phyloP scores from a whole-genome alignment of 2,888 invertebrate species.

The Physocephala rufipes region DNA sequence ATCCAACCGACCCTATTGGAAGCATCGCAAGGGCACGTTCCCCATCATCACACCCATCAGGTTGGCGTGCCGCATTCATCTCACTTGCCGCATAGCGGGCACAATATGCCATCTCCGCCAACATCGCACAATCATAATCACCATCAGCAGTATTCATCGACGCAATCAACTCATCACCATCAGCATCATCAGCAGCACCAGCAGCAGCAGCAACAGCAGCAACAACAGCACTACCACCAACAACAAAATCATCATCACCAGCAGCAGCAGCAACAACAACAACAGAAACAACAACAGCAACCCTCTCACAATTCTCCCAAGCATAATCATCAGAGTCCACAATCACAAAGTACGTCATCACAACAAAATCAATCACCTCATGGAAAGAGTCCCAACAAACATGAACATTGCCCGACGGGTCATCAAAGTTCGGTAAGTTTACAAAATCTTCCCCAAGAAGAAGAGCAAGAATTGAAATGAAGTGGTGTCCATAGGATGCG shows the following conservation, averaged over 20 bases:
- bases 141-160: no score
- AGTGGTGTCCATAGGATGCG: no score
- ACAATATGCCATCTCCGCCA: conserved; percentile 66
- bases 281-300: conserved; percentile 42
- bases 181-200: conserved; percentile 43
- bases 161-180: no score
- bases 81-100: conserved; percentile 66
- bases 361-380: conserved; percentile 27
- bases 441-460: background rate
- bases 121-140: conserved; percentile 57
- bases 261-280: conserved; percentile 9
- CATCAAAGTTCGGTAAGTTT: conserved; percentile 61
- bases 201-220: conserved; percentile 18
- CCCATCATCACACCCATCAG: conserved; percentile 68
- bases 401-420: conserved; percentile 60
- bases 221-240: conserved; percentile 34
- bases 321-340: conserved; percentile 47
- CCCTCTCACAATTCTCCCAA: conserved; percentile 36
- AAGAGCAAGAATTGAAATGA: no score
- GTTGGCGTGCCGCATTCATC: conserved; percentile 65
- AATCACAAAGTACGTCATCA: conserved; percentile 42
- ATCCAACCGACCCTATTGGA: conserved; percentile 71
- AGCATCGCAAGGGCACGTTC: conserved; percentile 69
- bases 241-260: conserved; percentile 39
- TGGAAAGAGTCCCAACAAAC: conserved; percentile 45